Evolutionary conservation across 2,888 invertebrate genomes (phyloP).

Genomic region (Caenorhabditis sp.): DNA sequence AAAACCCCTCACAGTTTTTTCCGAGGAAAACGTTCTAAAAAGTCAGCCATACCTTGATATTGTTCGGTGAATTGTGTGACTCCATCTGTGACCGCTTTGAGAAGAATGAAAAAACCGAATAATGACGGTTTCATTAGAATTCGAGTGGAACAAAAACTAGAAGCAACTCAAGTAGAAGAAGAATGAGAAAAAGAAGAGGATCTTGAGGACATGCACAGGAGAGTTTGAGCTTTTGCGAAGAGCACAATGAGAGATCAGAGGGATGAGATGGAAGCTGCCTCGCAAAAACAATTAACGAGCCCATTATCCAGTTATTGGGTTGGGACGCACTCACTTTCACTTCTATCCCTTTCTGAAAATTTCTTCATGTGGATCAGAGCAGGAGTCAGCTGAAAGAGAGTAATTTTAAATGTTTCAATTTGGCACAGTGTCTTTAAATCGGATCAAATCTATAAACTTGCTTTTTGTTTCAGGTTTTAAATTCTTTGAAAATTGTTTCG

Average conservation of each 20-base stretch:
- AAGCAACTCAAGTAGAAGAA: conserved; percentile 7
- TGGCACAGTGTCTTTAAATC: too few relatives aligned
- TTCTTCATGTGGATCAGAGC: neutral
- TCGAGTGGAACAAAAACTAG: neutral
- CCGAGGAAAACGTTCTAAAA: neutral
- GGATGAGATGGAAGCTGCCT: conserved; percentile 35
- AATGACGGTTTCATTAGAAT: conserved; percentile 18
- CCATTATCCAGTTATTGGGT: conserved; percentile 60
- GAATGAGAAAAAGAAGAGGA: neutral
- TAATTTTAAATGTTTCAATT: too few relatives aligned
- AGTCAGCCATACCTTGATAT: conserved; percentile 40
- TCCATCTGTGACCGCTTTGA: conserved; percentile 30
- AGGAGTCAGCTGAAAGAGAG: neutral
- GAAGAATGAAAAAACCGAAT: conserved; percentile 21
- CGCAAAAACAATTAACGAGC: conserved; percentile 58
- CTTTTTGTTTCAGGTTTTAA: too few relatives aligned
- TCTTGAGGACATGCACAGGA: too few relatives aligned
- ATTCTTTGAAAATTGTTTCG: too few relatives aligned
- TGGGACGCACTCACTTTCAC: conserved; percentile 19
- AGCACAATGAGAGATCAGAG: conserved; percentile 52
- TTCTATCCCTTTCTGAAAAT: conserved; percentile 43
- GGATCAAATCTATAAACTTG: neutral
- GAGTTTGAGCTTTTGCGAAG: conserved; percentile 39
- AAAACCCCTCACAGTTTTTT: too few relatives aligned
- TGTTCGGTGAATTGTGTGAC: conserved; percentile 44